These are phyloP conservation scores for Antheraea mylitta DNA, from an alignment of 1,140 invertebrate genomes.

Conservation along the genomic window DNA sequence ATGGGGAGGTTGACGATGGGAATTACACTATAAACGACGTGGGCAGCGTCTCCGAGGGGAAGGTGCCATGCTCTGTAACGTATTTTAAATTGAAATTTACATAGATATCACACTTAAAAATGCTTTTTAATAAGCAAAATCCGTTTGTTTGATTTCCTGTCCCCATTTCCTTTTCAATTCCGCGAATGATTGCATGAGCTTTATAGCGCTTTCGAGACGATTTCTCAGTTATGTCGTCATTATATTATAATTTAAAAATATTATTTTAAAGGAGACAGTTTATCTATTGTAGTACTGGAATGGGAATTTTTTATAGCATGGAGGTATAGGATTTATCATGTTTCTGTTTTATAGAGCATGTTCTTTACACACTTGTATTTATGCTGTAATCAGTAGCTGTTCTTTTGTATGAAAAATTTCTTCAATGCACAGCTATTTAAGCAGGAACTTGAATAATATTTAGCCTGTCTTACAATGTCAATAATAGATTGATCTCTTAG, in stretches of 20 bases:
- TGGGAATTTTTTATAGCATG: too few species aligned
- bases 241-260: neutral
- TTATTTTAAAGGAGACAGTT: neutral
- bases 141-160: slow-evolving; percentile 56
- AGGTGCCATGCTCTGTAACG: slow-evolving; percentile 66
- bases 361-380: too few species aligned
- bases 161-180: slow-evolving; percentile 34
- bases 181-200: slow-evolving; percentile 31
- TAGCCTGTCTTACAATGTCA: too few species aligned
- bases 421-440: too few species aligned
- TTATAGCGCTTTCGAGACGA: slow-evolving; percentile 10
- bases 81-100: slow-evolving; percentile 31
- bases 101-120: slow-evolving; percentile 29
- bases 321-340: too few species aligned
- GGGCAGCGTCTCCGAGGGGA: slow-evolving; percentile 73
- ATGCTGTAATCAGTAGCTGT: too few species aligned
- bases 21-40: slow-evolving; percentile 71
- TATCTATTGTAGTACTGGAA: neutral
- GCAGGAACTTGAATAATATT: too few species aligned
- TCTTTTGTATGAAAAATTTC: too few species aligned
- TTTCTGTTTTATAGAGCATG: too few species aligned
- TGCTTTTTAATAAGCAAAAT: slow-evolving; percentile 38
- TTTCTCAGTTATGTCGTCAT: neutral
- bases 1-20: slow-evolving; percentile 74
- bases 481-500: too few species aligned